These are phyloP conservation scores for Etheostoma nigrum DNA, from an alignment of 2,797 vertebrate species.

Conservation along the genomic window DNA sequence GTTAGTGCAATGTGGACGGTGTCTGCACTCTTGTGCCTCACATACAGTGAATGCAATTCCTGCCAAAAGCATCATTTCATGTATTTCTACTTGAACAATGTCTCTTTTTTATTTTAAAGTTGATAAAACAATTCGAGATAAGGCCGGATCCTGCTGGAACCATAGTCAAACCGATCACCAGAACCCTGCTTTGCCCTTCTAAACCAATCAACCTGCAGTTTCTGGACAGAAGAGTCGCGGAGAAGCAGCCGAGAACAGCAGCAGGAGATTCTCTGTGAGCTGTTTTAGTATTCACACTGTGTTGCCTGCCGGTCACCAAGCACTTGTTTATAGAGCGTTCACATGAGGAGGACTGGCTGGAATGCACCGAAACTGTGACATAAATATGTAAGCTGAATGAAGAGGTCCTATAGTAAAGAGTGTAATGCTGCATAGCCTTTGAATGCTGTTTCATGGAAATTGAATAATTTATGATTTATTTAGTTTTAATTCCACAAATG, in stretches of 20 bases:
- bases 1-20: no score
- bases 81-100: neutral
- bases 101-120: slow-evolving; percentile 53
- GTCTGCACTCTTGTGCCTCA: neutral
- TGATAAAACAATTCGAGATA: slow-evolving; percentile 82
- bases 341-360: slow-evolving; percentile 14
- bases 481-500: neutral
- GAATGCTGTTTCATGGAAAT: neutral
- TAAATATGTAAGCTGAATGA: neutral
- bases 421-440: neutral
- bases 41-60: neutral
- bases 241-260: neutral
- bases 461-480: neutral
- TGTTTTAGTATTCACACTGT: slow-evolving; percentile 49
- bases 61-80: neutral
- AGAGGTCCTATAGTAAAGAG: no score
- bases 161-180: slow-evolving; percentile 79
- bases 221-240: slow-evolving; percentile 68
- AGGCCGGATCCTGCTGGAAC: slow-evolving; percentile 79
- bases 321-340: slow-evolving; percentile 13
- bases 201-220: slow-evolving; percentile 83
- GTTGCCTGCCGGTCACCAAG: slow-evolving; percentile 13
- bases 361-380: neutral
- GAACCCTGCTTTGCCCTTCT: slow-evolving; percentile 82
- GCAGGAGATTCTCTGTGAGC: slow-evolving; percentile 36